Conservation (phyloP, 1,140 invertebrate species). For the Eurytemora carolleeae region DNA sequence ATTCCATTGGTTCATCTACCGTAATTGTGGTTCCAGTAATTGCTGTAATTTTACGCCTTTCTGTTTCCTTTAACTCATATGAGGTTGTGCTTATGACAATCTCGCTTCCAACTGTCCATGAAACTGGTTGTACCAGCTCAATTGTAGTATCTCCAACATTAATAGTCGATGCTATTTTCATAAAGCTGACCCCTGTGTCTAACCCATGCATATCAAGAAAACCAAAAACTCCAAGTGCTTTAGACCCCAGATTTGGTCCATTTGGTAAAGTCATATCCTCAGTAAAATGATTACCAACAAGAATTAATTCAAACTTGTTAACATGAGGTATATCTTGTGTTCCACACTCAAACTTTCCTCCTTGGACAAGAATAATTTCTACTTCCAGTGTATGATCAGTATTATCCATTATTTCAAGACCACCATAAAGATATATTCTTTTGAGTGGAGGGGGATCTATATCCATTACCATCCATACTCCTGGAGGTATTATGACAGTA, state of each 20-base stretch:
- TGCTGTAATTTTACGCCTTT: slow-evolving; percentile 9
- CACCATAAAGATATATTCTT: slow-evolving; percentile 15
- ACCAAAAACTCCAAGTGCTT: slow-evolving; percentile 16
- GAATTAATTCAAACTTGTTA: not conserved
- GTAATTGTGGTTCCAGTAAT: slow-evolving; percentile 12
- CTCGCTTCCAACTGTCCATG: slow-evolving; percentile 6
- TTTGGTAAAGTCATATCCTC: not conserved
- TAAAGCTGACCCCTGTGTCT: not conserved
- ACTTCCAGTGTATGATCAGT: slow-evolving; percentile 15
- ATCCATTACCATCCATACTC: slow-evolving; percentile 16
- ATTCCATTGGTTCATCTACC: slow-evolving; percentile 6
- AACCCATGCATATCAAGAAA: slow-evolving; percentile 12
- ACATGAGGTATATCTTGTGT: not conserved
- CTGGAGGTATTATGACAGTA: not conserved
- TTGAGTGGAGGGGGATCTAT: slow-evolving; percentile 5
- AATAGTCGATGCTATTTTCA: slow-evolving; percentile 13
- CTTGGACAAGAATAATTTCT: not conserved
- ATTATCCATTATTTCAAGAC: slow-evolving; percentile 15
- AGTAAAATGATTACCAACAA: not conserved
- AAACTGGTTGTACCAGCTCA: slow-evolving; percentile 3
- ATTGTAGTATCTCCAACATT: not conserved
- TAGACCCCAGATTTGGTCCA: not conserved
- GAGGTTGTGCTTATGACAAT: slow-evolving; percentile 13
- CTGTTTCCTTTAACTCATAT: slow-evolving; percentile 10
- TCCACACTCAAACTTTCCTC: not conserved